Conservation (phyloP, 2,113 vertebrate genomes). For the Siniperca chuatsi region DNA sequence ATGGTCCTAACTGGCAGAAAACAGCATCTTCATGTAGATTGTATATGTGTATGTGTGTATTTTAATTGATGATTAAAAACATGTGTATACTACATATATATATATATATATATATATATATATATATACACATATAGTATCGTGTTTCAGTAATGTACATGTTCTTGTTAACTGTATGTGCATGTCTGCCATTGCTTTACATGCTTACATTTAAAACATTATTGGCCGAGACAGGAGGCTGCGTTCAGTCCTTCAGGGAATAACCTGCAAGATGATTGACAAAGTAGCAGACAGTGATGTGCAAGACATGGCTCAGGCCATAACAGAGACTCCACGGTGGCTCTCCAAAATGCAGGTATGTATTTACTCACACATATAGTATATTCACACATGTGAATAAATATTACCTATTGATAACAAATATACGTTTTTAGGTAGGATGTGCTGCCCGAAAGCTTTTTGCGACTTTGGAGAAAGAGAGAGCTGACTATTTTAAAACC, state of each 20-base stretch:
- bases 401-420: neutral
- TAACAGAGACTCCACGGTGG: constrained; percentile 63
- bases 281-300: constrained; percentile 39
- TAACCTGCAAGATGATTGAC: constrained; percentile 77
- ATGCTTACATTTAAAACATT: constrained; percentile 12
- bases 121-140: neutral
- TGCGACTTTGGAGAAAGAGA: constrained; percentile 54
- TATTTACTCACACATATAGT: neutral
- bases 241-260: constrained; percentile 71
- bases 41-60: no score
- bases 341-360: constrained; percentile 77
- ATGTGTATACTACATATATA: no score
- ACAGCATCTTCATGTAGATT: neutral
- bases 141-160: neutral
- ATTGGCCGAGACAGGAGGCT: constrained; percentile 63
- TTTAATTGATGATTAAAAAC: no score
- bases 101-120: no score
- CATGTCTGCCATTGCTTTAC: neutral
- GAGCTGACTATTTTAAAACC: constrained; percentile 66
- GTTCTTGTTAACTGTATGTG: neutral
- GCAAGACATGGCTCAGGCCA: constrained; percentile 52
- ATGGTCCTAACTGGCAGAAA: neutral
- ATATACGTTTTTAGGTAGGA: constrained; percentile 58
- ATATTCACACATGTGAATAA: neutral
- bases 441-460: constrained; percentile 78